Conservation (phyloP, 2,797 vertebrate genomes). For the Microcaecilia unicolor region DNA sequence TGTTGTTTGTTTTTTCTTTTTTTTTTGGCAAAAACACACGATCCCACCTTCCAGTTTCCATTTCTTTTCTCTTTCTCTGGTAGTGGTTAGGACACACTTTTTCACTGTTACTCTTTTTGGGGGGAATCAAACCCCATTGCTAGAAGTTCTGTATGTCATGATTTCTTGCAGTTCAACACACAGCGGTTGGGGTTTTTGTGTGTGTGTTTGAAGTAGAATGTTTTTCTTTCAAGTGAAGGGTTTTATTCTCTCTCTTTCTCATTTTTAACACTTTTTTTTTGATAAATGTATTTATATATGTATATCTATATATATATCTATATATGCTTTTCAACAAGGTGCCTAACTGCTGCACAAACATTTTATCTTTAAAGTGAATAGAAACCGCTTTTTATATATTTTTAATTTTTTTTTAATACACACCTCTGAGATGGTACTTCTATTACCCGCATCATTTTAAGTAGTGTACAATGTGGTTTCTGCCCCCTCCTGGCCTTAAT, state of each 20-base stretch:
- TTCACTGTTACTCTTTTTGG: too few relatives aligned
- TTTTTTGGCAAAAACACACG: slow-evolving; percentile 14
- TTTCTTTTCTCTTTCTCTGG: slow-evolving; percentile 14
- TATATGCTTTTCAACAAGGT: slow-evolving; percentile 76
- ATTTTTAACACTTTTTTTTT: neutral
- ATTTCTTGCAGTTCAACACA: too few relatives aligned
- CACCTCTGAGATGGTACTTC: slow-evolving; percentile 61
- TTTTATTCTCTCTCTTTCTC: too few relatives aligned
- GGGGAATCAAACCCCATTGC: too few relatives aligned
- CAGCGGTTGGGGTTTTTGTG: too few relatives aligned
- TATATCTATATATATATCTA: slow-evolving; percentile 26
- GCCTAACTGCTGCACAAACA: slow-evolving; percentile 73
- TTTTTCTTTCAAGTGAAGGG: too few relatives aligned
- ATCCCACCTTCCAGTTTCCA: slow-evolving; percentile 10
- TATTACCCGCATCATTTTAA: slow-evolving; percentile 81
- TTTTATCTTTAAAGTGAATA: slow-evolving; percentile 73
- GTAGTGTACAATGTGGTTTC: slow-evolving; percentile 27
- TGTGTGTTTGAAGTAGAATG: too few relatives aligned
- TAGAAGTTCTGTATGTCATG: too few relatives aligned
- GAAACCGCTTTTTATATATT: too few relatives aligned
- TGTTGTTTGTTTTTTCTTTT: slow-evolving; percentile 39
- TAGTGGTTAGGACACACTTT: slow-evolving; percentile 1
- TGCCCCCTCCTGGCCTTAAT: neutral
- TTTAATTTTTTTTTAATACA: too few relatives aligned
- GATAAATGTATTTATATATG: slow-evolving; percentile 42